These are phyloP conservation scores for Onychostruthus taczanowskii DNA, from an alignment of 2,113 vertebrate species.

Conservation along the genomic window DNA sequence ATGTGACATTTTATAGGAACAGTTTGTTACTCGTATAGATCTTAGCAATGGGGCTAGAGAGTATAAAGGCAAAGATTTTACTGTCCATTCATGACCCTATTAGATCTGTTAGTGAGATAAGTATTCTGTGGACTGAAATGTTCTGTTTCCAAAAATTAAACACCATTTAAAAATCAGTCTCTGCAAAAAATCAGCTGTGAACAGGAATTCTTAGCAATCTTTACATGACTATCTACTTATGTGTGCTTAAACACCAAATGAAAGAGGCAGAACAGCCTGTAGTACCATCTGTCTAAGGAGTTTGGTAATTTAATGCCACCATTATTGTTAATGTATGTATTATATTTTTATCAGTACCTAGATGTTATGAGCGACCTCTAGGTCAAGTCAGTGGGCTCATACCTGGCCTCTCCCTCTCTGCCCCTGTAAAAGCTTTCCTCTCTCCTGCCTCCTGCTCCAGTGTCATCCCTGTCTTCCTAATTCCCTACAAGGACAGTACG, in stretches of 20 bases:
- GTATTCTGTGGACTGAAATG: background rate
- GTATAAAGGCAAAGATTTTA: background rate
- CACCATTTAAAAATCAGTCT: background rate
- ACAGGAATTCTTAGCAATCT: background rate
- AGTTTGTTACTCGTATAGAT: background rate
- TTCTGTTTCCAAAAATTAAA: slow-evolving; percentile 9
- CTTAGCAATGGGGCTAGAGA: slow-evolving; percentile 19
- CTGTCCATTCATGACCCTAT: background rate
- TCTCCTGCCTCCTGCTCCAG: background rate
- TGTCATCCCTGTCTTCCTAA: background rate
- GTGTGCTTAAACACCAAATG: background rate
- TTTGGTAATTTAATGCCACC: background rate
- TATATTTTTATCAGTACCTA: background rate
- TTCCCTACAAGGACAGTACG: background rate
- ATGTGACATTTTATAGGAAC: slow-evolving; percentile 20
- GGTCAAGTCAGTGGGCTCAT: background rate
- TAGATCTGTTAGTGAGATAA: background rate
- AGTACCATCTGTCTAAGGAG: background rate
- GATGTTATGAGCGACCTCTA: background rate
- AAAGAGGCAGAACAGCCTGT: background rate
- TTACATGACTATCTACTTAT: background rate
- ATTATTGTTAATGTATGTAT: background rate
- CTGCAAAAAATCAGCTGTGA: background rate
- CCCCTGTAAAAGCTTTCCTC: background rate
- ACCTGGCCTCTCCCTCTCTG: background rate